These are phyloP conservation scores for Stomorhina lunata DNA, from an alignment of 2,888 invertebrate species.

Conservation along the genomic window DNA sequence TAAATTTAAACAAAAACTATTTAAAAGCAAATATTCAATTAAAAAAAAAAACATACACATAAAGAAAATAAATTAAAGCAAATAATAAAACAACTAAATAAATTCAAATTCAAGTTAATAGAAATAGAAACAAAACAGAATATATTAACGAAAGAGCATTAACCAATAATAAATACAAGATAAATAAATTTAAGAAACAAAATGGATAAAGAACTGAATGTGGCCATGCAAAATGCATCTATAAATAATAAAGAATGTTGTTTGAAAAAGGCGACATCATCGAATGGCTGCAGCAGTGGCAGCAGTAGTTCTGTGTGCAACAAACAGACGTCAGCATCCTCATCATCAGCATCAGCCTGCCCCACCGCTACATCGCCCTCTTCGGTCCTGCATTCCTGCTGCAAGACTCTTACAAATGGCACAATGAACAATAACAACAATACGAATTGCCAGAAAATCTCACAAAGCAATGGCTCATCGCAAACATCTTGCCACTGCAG, in stretches of 20 bases:
- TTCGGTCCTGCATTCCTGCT: conserved; percentile 25
- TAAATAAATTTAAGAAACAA: conserved; percentile 53
- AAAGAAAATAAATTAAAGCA: conserved; percentile 50
- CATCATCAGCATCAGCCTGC: conserved; percentile 31
- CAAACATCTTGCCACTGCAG: conserved; percentile 60
- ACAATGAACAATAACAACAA: conserved; percentile 48
- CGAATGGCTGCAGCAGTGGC: conserved; percentile 25
- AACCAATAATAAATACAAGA: conserved; percentile 23
- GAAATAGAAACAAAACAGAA: conserved; percentile 26
- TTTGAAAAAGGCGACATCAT: conserved; percentile 55
- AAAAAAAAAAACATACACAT: conserved; percentile 68
- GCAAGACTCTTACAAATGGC: conserved; percentile 42
- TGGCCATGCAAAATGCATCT: conserved; percentile 77
- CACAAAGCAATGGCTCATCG: conserved; percentile 51
- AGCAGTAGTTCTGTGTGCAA: conserved; percentile 61
- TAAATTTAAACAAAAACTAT: conserved; percentile 12
- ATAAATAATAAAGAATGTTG: conserved; percentile 75
- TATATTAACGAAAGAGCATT: conserved; percentile 51
- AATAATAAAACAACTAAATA: conserved; percentile 42
- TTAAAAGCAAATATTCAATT: conserved; percentile 4
- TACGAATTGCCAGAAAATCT: conserved; percentile 43
- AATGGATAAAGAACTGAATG: conserved; percentile 79
- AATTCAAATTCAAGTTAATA: neutral
- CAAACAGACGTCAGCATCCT: conserved; percentile 59
- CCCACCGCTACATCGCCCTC: conserved; percentile 16